Evolutionary conservation across 2,113 vertebrate species (phyloP).

Genomic region (Cyanoramphus novaezelandiae): DNA sequence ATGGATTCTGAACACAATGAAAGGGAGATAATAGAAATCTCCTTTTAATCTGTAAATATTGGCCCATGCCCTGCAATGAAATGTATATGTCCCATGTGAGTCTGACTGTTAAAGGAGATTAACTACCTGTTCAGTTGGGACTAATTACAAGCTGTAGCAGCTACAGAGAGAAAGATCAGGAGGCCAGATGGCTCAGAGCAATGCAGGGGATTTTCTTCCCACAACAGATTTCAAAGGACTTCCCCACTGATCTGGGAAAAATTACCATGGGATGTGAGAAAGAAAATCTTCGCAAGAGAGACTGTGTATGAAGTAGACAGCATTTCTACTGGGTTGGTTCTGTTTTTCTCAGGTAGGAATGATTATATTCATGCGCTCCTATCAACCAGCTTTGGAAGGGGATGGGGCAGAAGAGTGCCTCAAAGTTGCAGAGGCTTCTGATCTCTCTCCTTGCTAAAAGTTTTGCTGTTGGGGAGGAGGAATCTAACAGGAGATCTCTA

Average conservation of each 20-base stretch:
- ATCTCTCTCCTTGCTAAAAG: not conserved
- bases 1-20: not conserved
- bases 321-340: not conserved
- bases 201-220: not conserved
- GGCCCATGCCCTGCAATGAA: not conserved
- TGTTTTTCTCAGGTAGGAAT: not conserved
- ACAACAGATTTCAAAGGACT: not conserved
- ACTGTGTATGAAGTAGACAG: not conserved
- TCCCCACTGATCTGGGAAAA: not conserved
- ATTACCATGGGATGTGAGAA: not conserved
- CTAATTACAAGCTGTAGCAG: conserved; percentile 32
- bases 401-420: not conserved
- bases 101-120: conserved; percentile 5
- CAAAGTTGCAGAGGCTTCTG: not conserved
- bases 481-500: not conserved
- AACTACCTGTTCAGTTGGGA: conserved; percentile 6
- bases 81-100: not conserved
- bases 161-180: conserved; percentile 9
- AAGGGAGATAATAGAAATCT: not conserved
- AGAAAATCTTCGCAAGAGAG: not conserved
- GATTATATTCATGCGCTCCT: not conserved
- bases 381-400: not conserved
- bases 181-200: not conserved
- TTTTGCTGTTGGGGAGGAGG: not conserved
- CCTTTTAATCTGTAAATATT: not conserved